These are phyloP conservation scores for Chiloscyllium plagiosum DNA, from an alignment of 2,113 vertebrate species.

Conservation along the genomic window DNA sequence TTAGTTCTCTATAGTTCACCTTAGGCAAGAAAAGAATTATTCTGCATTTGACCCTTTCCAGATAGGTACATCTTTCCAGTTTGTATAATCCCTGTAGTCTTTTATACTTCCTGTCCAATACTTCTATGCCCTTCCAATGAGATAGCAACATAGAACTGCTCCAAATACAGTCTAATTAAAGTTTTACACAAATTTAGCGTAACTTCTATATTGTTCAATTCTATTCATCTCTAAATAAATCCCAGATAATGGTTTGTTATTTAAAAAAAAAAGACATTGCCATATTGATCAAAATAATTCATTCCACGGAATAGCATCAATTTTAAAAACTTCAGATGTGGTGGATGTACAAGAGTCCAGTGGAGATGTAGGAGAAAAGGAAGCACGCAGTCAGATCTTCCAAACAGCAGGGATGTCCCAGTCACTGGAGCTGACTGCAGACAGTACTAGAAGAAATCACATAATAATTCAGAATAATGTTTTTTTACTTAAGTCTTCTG, in stretches of 20 bases:
- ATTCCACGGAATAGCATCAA: background rate
- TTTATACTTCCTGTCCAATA: background rate
- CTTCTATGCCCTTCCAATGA: background rate
- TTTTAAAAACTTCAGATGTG: background rate
- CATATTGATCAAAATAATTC: background rate
- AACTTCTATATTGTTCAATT: background rate
- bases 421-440: background rate
- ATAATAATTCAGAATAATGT: background rate
- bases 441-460: background rate
- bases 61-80: background rate
- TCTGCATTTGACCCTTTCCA: background rate
- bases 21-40: background rate
- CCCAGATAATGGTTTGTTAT: background rate
- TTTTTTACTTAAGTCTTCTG: background rate
- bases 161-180: background rate
- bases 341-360: background rate
- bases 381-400: background rate
- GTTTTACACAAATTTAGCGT: background rate
- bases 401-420: background rate
- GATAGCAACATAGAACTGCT: background rate
- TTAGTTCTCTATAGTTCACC: background rate
- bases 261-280: background rate
- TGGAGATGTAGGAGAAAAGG: background rate
- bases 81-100: background rate
- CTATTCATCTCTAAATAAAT: background rate